These are phyloP conservation scores for Trachelus troglodyta DNA, from an alignment of 2,888 invertebrate genomes.

Conservation along the genomic window DNA sequence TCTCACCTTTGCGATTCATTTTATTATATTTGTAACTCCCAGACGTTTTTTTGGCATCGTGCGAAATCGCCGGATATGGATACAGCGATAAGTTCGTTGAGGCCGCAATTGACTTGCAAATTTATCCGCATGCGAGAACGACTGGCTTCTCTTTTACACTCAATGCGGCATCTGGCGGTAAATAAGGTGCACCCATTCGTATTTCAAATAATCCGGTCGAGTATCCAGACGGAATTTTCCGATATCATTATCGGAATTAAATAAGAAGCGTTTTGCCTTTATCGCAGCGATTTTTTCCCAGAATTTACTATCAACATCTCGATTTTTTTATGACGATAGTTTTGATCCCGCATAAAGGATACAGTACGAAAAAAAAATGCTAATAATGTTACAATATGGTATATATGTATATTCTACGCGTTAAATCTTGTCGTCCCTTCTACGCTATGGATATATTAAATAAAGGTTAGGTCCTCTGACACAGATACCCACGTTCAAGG, in stretches of 20 bases:
- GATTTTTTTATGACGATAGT: not conserved
- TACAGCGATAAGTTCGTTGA: slow-evolving; percentile 44
- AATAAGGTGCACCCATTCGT: slow-evolving; percentile 40
- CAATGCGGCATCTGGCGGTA: slow-evolving; percentile 33
- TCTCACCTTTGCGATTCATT: not conserved
- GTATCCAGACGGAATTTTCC: slow-evolving; percentile 1
- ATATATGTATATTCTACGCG: not conserved
- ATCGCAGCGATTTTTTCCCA: not conserved
- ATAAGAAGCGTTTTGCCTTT: not conserved
- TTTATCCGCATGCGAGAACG: not conserved
- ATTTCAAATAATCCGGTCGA: slow-evolving; percentile 45
- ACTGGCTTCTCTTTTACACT: not conserved
- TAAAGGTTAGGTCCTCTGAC: not conserved
- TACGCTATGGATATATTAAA: not conserved
- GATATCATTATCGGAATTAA: not conserved
- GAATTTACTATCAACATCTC: not conserved
- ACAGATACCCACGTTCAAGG: not conserved
- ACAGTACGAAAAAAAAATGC: not conserved
- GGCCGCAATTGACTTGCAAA: slow-evolving; percentile 26
- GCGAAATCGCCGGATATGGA: slow-evolving; percentile 41
- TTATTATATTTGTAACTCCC: not conserved
- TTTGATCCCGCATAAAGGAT: not conserved
- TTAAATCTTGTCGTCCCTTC: not conserved
- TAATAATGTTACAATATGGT: not conserved
- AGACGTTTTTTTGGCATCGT: slow-evolving; percentile 27